Base-by-base conservation (phyloP, 2,797 vertebrate species). In the Halcyon smyrnensis region DNA sequence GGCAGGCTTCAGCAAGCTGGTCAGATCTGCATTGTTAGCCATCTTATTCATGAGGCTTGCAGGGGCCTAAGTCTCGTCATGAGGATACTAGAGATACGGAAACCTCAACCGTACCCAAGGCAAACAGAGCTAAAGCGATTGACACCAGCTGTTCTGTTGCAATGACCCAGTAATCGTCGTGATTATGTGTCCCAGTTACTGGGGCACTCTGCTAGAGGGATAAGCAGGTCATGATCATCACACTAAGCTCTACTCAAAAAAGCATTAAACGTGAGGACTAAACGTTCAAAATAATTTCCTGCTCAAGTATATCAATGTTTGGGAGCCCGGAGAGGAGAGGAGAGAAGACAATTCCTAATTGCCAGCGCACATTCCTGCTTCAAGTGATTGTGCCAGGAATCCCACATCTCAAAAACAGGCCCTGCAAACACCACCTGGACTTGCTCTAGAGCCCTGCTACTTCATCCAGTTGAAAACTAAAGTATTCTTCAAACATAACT, bases 171-270 rank as follows among this genome's bases (percentile, higher is more conserved):
- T 94, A 97, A 96, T 87, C 87, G 56, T 30, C 5, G 0, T 37
- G 85, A 96, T 94, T 84, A 70, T 8, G 56, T 95, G 93, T 90
- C 93, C 96, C 87, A 87, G 80, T 95, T 96, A 90, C 77, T 30
- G 25, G 51, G 46, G 37, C 39, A 45, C 80, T 53, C 91, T 41
- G 77, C 83, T 70, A n/a, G 59, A 84, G 60, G 85, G 95, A 97
- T 95, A 92, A 96, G 43, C 59, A 41, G 54, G 76, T 79, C 2
- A 2, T 46, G 77, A 93, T 95, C 39, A 0, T 76, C 90, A 90
- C 80, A 11, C 64, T 96, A 94, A 95, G 80, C 93, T 79, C 83
- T 90, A 45, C 69, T 80, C 67, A 74, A 73, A 91, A 96, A 84
- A 74, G 30, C 59, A 95, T 84, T 95, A 90, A 87, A 87, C 0